Evolutionary conservation across 2,113 vertebrate genomes (phyloP).

Genomic region (Embiotoca jacksoni): DNA sequence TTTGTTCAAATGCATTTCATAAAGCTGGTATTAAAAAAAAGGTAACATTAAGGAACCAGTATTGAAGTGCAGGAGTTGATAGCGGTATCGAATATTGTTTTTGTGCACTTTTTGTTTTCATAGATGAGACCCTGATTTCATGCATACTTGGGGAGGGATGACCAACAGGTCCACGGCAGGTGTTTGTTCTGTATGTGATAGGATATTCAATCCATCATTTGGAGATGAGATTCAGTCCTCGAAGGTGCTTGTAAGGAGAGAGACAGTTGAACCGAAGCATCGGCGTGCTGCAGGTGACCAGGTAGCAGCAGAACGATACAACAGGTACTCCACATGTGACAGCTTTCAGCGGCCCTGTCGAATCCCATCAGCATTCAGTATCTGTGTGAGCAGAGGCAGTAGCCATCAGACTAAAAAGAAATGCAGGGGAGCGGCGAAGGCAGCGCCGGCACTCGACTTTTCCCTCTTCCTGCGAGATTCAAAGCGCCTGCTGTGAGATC

Average conservation of each 20-base stretch:
- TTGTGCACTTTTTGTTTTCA: no score
- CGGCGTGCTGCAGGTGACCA: constrained; percentile 16
- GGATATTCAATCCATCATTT: no score
- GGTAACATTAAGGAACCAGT: no score
- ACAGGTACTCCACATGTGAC: constrained; percentile 53
- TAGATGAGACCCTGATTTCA: no score
- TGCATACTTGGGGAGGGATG: no score
- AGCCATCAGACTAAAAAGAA: constrained; percentile 35
- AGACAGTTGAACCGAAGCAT: neutral
- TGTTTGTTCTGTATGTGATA: no score
- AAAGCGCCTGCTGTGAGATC: constrained; percentile 54
- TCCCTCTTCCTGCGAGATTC: constrained; percentile 42
- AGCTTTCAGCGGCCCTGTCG: constrained; percentile 20
- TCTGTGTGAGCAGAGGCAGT: constrained; percentile 22
- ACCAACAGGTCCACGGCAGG: no score
- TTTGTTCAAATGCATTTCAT: no score
- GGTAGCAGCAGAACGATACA: constrained; percentile 13
- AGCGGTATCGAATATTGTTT: no score
- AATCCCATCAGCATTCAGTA: constrained; percentile 46
- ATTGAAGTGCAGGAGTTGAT: no score
- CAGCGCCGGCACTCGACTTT: constrained; percentile 23
- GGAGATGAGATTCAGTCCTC: no score
- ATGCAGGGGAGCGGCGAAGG: constrained; percentile 30
- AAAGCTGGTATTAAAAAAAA: no score
- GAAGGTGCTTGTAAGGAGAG: neutral